A percentile compares a stretch with the other conserved stretches of the same genome.
phyloP scores from a whole-genome alignment of 2,797 vertebrate genomes.

The Sciaenops ocellatus region DNA sequence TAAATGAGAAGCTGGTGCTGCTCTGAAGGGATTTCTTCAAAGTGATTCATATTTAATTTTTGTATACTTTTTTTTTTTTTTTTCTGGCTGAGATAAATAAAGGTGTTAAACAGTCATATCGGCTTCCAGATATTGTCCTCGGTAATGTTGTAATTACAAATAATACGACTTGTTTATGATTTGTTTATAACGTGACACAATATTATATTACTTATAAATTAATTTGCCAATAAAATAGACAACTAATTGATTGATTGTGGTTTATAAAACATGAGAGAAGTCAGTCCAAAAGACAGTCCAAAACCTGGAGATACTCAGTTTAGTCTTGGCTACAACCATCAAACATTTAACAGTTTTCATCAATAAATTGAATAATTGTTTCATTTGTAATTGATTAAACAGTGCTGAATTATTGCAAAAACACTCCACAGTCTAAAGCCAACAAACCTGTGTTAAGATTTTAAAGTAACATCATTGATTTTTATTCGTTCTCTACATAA shows the following conservation, averaged over 20 bases:
- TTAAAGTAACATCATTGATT: slow-evolving; percentile 23
- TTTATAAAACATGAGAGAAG: neutral
- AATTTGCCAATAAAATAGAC: neutral
- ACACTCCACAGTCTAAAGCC: too few relatives aligned
- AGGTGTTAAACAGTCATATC: slow-evolving; percentile 65
- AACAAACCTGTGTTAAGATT: neutral
- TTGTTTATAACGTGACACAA: too few relatives aligned
- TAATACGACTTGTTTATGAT: neutral
- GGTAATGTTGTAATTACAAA: neutral
- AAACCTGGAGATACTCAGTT: neutral
- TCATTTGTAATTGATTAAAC: too few relatives aligned
- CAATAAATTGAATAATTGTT: neutral
- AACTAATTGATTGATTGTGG: neutral
- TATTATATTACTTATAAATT: too few relatives aligned
- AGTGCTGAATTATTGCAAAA: too few relatives aligned
- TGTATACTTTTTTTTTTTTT: slow-evolving; percentile 61
- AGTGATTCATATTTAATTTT: slow-evolving; percentile 77
- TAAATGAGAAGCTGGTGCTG: slow-evolving; percentile 96
- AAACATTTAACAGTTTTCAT: neutral
- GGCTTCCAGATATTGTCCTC: neutral
- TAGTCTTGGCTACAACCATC: neutral
- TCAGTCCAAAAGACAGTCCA: neutral
- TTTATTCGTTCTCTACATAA: slow-evolving; percentile 53
- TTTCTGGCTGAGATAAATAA: slow-evolving; percentile 75
- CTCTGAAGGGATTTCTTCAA: slow-evolving; percentile 73